Conservation (phyloP, 2,797 vertebrate species). For the Urophycis tenuis region DNA sequence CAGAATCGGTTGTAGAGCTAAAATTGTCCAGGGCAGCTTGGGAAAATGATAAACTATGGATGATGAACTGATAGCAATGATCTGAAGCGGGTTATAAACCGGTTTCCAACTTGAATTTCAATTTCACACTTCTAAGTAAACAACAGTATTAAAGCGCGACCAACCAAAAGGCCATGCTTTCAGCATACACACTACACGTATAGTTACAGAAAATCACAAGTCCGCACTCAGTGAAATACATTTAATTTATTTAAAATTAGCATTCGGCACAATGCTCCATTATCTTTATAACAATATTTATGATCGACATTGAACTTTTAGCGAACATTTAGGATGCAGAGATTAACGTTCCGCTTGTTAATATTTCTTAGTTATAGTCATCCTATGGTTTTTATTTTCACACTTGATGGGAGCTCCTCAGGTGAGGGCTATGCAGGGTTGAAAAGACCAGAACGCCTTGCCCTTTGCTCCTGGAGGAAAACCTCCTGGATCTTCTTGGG, state of each 20-base stretch:
- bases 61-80: neutral
- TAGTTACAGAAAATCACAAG: too few relatives aligned
- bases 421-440: neutral
- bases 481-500: constrained; percentile 64
- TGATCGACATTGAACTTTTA: too few relatives aligned
- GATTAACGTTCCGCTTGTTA: neutral
- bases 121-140: neutral
- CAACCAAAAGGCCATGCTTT: neutral
- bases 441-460: neutral
- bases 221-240: neutral
- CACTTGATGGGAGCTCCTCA: neutral
- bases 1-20: neutral
- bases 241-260: too few relatives aligned
- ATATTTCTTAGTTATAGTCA: neutral
- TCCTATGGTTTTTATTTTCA: too few relatives aligned
- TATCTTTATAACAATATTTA: too few relatives aligned
- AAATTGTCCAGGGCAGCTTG: neutral
- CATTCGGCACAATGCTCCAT: too few relatives aligned
- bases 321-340: neutral
- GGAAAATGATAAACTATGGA: neutral
- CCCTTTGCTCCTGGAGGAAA: constrained; percentile 16
- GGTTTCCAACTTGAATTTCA: neutral
- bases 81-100: neutral
- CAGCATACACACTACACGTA: too few relatives aligned
- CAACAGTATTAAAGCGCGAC: neutral